Evolutionary conservation across 2,113 vertebrate species (phyloP).

Genomic region (Podarcis cretensis): DNA sequence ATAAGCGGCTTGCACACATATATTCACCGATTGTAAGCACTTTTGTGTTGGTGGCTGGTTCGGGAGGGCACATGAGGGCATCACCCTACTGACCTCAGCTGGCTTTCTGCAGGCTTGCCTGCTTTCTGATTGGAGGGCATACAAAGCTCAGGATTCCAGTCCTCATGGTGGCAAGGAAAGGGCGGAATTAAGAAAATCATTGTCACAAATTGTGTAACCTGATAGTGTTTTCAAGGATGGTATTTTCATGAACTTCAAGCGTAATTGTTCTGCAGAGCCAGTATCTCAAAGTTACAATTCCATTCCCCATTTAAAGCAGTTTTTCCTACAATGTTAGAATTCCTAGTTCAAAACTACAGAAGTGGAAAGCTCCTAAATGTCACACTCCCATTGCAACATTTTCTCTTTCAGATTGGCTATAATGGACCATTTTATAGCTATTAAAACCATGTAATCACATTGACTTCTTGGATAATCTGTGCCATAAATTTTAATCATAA

Average conservation of each 20-base stretch:
- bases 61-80: too few relatives aligned
- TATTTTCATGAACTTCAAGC: constrained; percentile 8
- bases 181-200: constrained; percentile 1
- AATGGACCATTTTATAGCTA: background rate
- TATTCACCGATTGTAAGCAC: rapidly evolving
- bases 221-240: background rate
- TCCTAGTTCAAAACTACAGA: constrained; percentile 17
- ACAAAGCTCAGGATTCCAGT: too few relatives aligned
- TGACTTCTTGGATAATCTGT: background rate
- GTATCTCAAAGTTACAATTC: background rate
- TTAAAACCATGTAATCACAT: background rate
- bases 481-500: background rate
- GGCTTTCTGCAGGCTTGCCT: too few relatives aligned
- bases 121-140: too few relatives aligned
- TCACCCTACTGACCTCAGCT: too few relatives aligned
- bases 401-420: background rate
- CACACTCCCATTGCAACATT: constrained; percentile 7
- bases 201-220: constrained; percentile 8
- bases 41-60: background rate
- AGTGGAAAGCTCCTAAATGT: background rate
- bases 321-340: background rate
- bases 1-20: constrained; percentile 28
- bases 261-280: background rate
- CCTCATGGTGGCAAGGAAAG: too few relatives aligned
- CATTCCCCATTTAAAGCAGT: background rate